Conservation (phyloP, 2,113 vertebrate species). For the Barnardius zonarius region DNA sequence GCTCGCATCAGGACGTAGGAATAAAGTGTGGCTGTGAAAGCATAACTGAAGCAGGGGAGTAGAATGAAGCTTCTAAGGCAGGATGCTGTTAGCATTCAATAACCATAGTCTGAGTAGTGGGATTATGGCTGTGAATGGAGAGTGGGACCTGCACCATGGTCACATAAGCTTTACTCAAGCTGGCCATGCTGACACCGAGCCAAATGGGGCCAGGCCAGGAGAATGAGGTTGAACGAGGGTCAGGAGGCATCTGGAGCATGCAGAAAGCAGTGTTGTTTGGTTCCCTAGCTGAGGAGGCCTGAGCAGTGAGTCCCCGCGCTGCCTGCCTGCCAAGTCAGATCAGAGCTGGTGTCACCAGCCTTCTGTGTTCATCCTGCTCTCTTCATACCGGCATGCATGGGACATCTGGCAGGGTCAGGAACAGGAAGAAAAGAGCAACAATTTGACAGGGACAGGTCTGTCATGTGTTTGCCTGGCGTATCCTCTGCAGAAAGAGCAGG, state of each 20-base stretch:
- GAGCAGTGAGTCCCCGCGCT: neutral
- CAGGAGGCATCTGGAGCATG: neutral
- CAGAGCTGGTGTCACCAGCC: neutral
- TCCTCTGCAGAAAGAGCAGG: neutral
- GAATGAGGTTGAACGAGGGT: neutral
- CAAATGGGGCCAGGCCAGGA: accelerated
- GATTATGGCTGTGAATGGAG: neutral
- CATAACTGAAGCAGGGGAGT: neutral
- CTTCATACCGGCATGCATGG: accelerated
- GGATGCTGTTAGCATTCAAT: neutral
- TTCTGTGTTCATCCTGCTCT: accelerated
- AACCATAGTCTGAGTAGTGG: neutral
- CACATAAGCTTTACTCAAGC: neutral
- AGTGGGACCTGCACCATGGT: neutral
- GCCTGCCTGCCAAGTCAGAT: neutral
- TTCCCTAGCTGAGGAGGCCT: neutral
- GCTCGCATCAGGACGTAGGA: accelerated
- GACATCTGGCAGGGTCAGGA: neutral
- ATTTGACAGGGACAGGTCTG: neutral
- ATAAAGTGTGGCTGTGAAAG: neutral
- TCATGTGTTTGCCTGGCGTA: neutral
- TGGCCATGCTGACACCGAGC: accelerated
- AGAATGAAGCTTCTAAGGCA: neutral
- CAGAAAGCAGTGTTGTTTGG: neutral
- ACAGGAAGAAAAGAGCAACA: neutral